A percentile compares a stretch with the other conserved stretches of the same genome.
Conservation (phyloP, 1,140 invertebrate species). For the Euwallacea fornicatus region DNA sequence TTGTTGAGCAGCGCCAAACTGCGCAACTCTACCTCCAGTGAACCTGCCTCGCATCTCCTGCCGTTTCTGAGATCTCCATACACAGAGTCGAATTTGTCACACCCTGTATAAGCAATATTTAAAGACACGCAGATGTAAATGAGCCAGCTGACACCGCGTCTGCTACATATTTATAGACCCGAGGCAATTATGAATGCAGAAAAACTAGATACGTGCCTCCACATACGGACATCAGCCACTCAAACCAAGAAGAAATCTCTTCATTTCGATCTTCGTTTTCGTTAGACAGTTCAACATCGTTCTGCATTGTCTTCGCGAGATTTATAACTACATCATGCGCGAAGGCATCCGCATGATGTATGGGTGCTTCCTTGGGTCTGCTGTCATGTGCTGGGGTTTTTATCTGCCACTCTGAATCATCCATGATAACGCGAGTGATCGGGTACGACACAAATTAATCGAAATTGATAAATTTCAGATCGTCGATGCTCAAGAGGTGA, state of each 20-base stretch:
- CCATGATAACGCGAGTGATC: not conserved
- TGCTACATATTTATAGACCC: not conserved
- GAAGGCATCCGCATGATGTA: conserved; percentile 27
- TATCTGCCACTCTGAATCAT: not conserved
- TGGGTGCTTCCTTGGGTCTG: conserved; percentile 14
- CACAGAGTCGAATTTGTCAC: too few species aligned
- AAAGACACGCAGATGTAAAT: too few species aligned
- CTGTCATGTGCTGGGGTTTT: conserved; percentile 26
- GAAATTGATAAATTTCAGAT: too few species aligned
- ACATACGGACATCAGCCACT: not conserved
- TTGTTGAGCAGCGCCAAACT: too few species aligned
- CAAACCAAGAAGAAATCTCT: conserved; percentile 12
- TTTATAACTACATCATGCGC: conserved; percentile 31
- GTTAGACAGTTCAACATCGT: conserved; percentile 28
- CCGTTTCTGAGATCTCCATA: too few species aligned
- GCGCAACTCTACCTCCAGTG: too few species aligned
- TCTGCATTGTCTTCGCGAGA: conserved; percentile 27
- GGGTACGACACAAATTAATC: too few species aligned
- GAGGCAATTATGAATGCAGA: not conserved
- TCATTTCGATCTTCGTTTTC: conserved; percentile 25
- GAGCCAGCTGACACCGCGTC: not conserved
- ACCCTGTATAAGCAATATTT: too few species aligned
- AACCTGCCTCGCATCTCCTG: too few species aligned
- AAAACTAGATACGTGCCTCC: not conserved
- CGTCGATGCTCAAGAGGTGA: too few species aligned